Percentiles rank a stretch among this genome's conserved stretches.
Conservation (phyloP, 2,888 invertebrate species). For the Sipha maydis region DNA sequence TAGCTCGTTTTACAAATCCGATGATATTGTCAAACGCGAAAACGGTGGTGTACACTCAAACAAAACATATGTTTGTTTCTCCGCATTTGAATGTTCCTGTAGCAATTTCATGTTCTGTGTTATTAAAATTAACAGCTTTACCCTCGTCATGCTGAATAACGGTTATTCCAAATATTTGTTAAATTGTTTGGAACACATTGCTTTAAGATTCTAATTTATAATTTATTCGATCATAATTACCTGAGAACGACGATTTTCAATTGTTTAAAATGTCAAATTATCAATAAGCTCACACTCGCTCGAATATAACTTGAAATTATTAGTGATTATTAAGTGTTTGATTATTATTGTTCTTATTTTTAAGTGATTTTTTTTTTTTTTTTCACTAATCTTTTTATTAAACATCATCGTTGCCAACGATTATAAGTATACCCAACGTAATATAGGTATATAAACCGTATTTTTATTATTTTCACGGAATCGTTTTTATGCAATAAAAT, state of each 20-base stretch:
- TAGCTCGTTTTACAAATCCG: constrained; percentile 12
- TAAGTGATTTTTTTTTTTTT: neutral
- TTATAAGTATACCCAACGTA: too few species aligned
- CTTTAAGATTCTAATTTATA: constrained; percentile 15
- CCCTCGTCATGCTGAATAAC: constrained; percentile 13
- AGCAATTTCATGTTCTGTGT: neutral
- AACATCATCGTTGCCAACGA: too few species aligned
- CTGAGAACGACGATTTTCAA: neutral
- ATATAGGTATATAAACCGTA: too few species aligned
- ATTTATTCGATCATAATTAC: constrained; percentile 22
- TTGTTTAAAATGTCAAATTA: neutral
- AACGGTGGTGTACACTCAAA: neutral
- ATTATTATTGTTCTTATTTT: neutral
- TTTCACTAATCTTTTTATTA: too few species aligned
- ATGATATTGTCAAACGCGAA: neutral
- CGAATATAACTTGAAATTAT: neutral
- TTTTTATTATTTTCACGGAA: too few species aligned
- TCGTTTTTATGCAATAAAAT: too few species aligned
- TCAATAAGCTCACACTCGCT: neutral
- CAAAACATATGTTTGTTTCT: neutral
- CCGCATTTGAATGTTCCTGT: constrained; percentile 12
- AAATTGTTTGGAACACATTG: constrained; percentile 42
- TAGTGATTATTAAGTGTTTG: neutral
- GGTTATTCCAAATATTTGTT: constrained; percentile 34
- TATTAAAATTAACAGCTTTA: constrained; percentile 27